Base-by-base conservation (phyloP, 2,888 invertebrate species). In the Liopterus haemorrhoidalis region DNA sequence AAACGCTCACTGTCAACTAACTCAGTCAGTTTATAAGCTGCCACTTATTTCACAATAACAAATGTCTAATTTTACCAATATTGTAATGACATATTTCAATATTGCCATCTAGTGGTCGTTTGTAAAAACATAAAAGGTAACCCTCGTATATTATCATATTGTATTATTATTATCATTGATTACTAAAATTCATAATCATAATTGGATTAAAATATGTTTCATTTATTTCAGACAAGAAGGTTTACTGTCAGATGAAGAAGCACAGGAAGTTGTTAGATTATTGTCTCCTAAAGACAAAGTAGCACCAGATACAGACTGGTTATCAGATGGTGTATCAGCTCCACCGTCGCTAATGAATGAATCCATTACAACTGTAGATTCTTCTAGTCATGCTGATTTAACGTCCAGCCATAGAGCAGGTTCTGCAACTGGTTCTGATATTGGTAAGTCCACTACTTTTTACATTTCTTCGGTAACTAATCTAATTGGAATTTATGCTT, bases 231-330 rank as follows among this genome's bases (percentile, higher is more conserved):
- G 85, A 68, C 82, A 84, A 76, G 85, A 85, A 70, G 79, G 81
- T 63, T 71, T 88, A 62, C 74, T 88, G 62, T 87, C 88, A 49
- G 90, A 91, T 67, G 90, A 90, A 70, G 89, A 90, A 70, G 90
- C 90, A 55, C 86, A 87, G 68, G 89, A 91, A 74, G 87, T 90
- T 55, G 84, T 84, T 55, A 79, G 85, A 62, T 76, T 91, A 64
- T 66, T 91, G 59, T 82, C 83, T 54, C 80, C 82, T 54, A 74
- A 73, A 64, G 62, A 63, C 25, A 58, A 58, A 50, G 52, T 53
- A 22, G 59, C 55, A 53, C 46, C 54, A n/a, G 48, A 73, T 49
- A 72, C 73, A 12, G 75, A 76, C 59, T 76, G 75, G 75, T 61
- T 75, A 44, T 71, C 74, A 43, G 76, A 76, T 59, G 74, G 73